A percentile compares a stretch with the other conserved stretches of the same genome.
These are phyloP conservation scores for Phyllotreta cruciferae DNA, from an alignment of 2,888 invertebrate genomes.

Conservation along the genomic window DNA sequence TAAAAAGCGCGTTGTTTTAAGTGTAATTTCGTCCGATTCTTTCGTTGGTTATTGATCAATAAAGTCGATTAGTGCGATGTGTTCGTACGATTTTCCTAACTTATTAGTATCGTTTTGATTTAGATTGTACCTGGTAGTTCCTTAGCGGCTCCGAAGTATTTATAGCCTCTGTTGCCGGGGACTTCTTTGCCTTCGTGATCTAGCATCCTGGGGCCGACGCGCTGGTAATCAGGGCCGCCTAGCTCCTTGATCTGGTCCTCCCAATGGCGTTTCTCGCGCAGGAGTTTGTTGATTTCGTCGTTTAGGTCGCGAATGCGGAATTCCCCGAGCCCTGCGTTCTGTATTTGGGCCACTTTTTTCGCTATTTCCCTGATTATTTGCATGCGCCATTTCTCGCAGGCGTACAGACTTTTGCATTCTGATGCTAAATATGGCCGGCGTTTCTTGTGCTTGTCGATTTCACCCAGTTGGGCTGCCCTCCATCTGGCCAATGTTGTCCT, in stretches of 20 bases:
- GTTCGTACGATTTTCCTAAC: neutral
- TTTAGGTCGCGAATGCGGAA: slow-evolving; percentile 97
- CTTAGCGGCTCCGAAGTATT: slow-evolving; percentile 98
- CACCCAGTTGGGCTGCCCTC: slow-evolving; percentile 95
- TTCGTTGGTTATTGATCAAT: too few relatives aligned
- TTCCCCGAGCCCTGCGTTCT: slow-evolving; percentile 99
- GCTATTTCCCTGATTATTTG: slow-evolving; percentile 98
- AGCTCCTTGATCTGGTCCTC: slow-evolving; percentile 94
- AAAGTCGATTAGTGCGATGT: neutral
- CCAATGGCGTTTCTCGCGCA: slow-evolving; percentile 97
- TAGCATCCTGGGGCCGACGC: slow-evolving; percentile 91
- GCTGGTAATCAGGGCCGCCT: slow-evolving; percentile 93
- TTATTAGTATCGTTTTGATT: neutral
- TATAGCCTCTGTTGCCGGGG: slow-evolving; percentile 97
- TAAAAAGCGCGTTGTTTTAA: neutral
- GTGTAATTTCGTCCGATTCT: too few relatives aligned
- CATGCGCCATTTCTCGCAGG: slow-evolving; percentile 95
- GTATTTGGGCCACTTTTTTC: slow-evolving; percentile 98
- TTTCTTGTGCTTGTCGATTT: slow-evolving; percentile 83
- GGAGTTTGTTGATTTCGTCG: slow-evolving; percentile 98
- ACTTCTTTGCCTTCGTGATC: slow-evolving; percentile 94
- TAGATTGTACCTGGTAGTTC: slow-evolving; percentile 81
- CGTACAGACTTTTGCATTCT: slow-evolving; percentile 89
- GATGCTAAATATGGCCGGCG: slow-evolving; percentile 93
- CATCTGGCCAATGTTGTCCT: slow-evolving; percentile 99